Percentiles rank a stretch among this genome's conserved stretches.
phyloP scores from a whole-genome alignment of 92 coral and sea anemone species.

The Porites cylindrica region DNA sequence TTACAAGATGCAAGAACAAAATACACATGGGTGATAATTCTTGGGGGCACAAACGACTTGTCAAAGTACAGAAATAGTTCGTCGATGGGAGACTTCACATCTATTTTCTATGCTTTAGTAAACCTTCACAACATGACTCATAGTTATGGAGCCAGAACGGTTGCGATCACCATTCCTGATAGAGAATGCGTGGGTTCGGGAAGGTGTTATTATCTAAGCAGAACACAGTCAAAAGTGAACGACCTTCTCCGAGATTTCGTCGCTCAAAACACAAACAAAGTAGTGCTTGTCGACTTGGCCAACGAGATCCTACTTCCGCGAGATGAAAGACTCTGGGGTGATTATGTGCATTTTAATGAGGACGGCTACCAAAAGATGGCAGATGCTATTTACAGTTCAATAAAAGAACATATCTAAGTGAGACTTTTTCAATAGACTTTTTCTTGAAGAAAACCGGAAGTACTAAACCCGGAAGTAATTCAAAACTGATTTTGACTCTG shows the following conservation, averaged over 20 bases:
- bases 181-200: constrained; percentile 65
- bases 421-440: background rate
- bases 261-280: constrained; percentile 42
- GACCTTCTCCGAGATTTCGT: constrained; percentile 59
- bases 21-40: constrained; percentile 84
- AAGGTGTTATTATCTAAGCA: constrained; percentile 33
- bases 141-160: constrained; percentile 51
- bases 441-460: background rate
- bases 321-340: constrained; percentile 64
- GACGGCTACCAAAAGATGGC: constrained; percentile 88
- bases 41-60: constrained; percentile 88
- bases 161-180: constrained; percentile 81
- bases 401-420: constrained; percentile 56
- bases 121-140: constrained; percentile 62
- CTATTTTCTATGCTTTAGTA: constrained; percentile 54
- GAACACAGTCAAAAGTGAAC: constrained; percentile 56
- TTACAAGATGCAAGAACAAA: constrained; percentile 15
- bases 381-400: constrained; percentile 59
- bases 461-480: background rate
- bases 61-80: constrained; percentile 5
- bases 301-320: constrained; percentile 47
- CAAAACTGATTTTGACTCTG: background rate
- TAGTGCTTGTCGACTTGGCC: constrained; percentile 76
- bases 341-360: constrained; percentile 66
- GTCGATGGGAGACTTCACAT: constrained; percentile 1